Evolutionary conservation across 2,888 invertebrate genomes (phyloP).

Genomic region (Coleophora deauratella): DNA sequence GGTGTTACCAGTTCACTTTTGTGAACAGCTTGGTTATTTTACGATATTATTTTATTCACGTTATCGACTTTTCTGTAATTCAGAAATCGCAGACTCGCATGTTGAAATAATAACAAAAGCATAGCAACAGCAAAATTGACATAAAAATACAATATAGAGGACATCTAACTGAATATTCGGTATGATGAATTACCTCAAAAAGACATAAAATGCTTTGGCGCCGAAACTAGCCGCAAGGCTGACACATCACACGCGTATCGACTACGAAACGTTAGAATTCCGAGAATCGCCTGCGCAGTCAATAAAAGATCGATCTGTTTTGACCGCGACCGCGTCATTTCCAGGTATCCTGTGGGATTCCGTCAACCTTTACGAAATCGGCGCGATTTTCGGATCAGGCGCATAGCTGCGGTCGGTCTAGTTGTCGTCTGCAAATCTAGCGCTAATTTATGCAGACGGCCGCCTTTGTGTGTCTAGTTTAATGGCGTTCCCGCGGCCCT

Average conservation of each 20-base stretch:
- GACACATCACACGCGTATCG: constrained; percentile 19
- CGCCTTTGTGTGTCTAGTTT: constrained; percentile 15
- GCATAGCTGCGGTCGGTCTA: constrained; percentile 22
- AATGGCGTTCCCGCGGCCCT: constrained; percentile 11
- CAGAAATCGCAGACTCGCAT: too few relatives aligned
- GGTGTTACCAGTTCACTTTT: too few relatives aligned
- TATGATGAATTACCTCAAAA: too few relatives aligned
- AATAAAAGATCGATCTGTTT: constrained; percentile 28
- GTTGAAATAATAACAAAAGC: too few relatives aligned
- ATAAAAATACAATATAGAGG: too few relatives aligned
- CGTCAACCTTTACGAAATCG: constrained; percentile 27
- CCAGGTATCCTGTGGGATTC: constrained; percentile 41
- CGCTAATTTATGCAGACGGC: constrained; percentile 42
- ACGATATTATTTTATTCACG: too few relatives aligned
- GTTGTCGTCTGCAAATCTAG: constrained; percentile 45
- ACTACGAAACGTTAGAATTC: constrained; percentile 30
- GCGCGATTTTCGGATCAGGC: constrained; percentile 15
- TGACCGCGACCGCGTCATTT: constrained; percentile 28
- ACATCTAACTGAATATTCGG: too few relatives aligned
- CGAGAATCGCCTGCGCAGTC: constrained; percentile 23
- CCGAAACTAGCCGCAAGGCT: too few relatives aligned
- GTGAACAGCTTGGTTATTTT: too few relatives aligned
- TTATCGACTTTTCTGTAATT: too few relatives aligned
- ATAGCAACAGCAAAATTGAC: too few relatives aligned
- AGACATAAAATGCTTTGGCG: too few relatives aligned